Conservation (phyloP, 2,888 invertebrate species). For the Epirrita christyi region DNA sequence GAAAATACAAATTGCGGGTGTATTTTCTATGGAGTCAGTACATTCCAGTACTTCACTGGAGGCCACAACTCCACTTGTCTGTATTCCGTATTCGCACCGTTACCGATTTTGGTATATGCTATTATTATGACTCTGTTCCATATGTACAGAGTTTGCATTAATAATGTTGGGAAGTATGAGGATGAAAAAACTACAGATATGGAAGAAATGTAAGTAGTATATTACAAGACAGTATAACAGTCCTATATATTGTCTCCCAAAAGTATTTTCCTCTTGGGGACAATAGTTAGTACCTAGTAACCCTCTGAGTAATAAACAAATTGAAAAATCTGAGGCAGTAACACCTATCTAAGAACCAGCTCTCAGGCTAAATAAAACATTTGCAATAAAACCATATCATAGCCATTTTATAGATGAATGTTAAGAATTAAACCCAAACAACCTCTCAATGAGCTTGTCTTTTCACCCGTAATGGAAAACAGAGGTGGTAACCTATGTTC, state of each 20-base stretch:
- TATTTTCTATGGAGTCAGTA: slow-evolving; percentile 86
- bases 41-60: slow-evolving; percentile 86
- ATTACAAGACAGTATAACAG: background rate
- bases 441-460: too few species aligned
- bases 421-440: too few species aligned
- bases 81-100: slow-evolving; percentile 88
- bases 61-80: slow-evolving; percentile 87
- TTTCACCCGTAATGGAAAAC: too few species aligned
- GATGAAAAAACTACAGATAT: slow-evolving; percentile 74
- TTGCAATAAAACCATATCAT: background rate
- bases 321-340: too few species aligned
- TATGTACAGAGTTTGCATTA: slow-evolving; percentile 88
- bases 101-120: slow-evolving; percentile 86
- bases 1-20: slow-evolving; percentile 88
- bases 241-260: background rate
- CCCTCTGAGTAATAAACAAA: too few species aligned
- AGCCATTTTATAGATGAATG: background rate
- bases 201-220: slow-evolving; percentile 76
- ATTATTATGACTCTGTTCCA: slow-evolving; percentile 88
- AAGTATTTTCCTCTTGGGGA: too few species aligned
- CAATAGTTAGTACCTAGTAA: too few species aligned
- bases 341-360: too few species aligned
- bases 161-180: slow-evolving; percentile 81
- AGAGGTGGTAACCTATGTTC: too few species aligned
- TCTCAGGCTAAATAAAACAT: too few species aligned